These are phyloP conservation scores for Spialia ferax DNA, from an alignment of 2,888 invertebrate species.

Conservation along the genomic window DNA sequence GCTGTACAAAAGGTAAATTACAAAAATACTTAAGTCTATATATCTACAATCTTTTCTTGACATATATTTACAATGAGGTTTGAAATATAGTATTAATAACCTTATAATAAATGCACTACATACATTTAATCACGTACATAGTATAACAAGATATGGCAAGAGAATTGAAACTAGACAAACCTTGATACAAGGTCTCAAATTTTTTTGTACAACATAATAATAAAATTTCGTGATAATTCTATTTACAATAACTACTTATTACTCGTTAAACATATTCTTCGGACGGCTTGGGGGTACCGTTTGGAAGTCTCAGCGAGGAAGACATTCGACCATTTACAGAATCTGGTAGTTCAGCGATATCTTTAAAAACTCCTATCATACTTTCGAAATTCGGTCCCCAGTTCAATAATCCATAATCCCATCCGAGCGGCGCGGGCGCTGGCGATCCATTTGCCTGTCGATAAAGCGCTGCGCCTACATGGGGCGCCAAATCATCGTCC, in stretches of 20 bases:
- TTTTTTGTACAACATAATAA: slow-evolving; percentile 72
- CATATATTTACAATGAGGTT: slow-evolving; percentile 60
- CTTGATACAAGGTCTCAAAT: slow-evolving; percentile 83
- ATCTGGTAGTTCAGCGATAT: slow-evolving; percentile 97
- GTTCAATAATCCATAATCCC: slow-evolving; percentile 96
- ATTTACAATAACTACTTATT: slow-evolving; percentile 50
- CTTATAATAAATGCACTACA: slow-evolving; percentile 31
- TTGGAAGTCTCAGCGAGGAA: slow-evolving; percentile 91
- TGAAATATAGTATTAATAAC: slow-evolving; percentile 43
- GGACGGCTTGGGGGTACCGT: slow-evolving; percentile 93
- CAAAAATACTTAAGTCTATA: slow-evolving; percentile 40
- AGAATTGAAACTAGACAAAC: slow-evolving; percentile 68
- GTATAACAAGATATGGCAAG: slow-evolving; percentile 82
- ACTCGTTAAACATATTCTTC: slow-evolving; percentile 93
- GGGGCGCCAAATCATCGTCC: slow-evolving; percentile 95
- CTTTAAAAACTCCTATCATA: slow-evolving; percentile 97
- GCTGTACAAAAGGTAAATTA: slow-evolving; percentile 43
- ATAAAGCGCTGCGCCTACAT: slow-evolving; percentile 92
- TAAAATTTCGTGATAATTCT: slow-evolving; percentile 48
- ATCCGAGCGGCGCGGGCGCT: slow-evolving; percentile 93
- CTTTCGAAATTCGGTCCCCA: slow-evolving; percentile 99
- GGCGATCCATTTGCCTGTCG: slow-evolving; percentile 93
- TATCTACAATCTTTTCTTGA: slow-evolving; percentile 47
- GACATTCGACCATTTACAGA: slow-evolving; percentile 91
- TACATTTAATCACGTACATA: slow-evolving; percentile 46